These are phyloP conservation scores for Erebia palarica DNA, from an alignment of 2,888 invertebrate genomes.

Conservation along the genomic window DNA sequence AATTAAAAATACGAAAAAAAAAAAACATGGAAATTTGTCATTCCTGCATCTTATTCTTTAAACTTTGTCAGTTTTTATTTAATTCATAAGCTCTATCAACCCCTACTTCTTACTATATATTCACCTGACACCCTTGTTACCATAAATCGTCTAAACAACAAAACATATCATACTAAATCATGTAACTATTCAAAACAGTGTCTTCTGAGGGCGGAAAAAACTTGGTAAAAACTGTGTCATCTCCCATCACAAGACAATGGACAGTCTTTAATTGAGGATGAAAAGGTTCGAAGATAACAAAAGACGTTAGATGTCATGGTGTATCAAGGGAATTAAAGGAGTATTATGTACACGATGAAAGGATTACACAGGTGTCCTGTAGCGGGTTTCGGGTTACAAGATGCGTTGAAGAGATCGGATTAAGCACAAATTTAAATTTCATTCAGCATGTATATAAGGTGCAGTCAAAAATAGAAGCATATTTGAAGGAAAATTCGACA, in stretches of 20 bases:
- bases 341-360: conserved; percentile 76
- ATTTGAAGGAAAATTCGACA: too few relatives aligned
- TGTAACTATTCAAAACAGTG: conserved; percentile 73
- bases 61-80: conserved; percentile 14
- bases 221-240: conserved; percentile 68
- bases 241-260: conserved; percentile 73
- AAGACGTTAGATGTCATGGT: conserved; percentile 77
- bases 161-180: conserved; percentile 74
- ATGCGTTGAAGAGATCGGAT: conserved; percentile 14
- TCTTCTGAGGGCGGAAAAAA: conserved; percentile 57
- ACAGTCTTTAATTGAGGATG: conserved; percentile 71
- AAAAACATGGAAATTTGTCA: not conserved
- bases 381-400: conserved; percentile 48
- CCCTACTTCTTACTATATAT: conserved; percentile 42
- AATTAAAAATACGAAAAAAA: conserved; percentile 7
- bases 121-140: conserved; percentile 60
- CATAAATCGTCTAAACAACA: conserved; percentile 73
- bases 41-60: not conserved
- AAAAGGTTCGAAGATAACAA: conserved; percentile 67
- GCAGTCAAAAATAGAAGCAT: too few relatives aligned
- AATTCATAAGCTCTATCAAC: conserved; percentile 49
- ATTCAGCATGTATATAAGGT: not conserved
- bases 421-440: conserved; percentile 21
- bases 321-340: conserved; percentile 79
- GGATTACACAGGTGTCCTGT: conserved; percentile 80